These are phyloP conservation scores for Synodontis membranacea DNA, from an alignment of 2,113 vertebrate genomes.

Conservation along the genomic window DNA sequence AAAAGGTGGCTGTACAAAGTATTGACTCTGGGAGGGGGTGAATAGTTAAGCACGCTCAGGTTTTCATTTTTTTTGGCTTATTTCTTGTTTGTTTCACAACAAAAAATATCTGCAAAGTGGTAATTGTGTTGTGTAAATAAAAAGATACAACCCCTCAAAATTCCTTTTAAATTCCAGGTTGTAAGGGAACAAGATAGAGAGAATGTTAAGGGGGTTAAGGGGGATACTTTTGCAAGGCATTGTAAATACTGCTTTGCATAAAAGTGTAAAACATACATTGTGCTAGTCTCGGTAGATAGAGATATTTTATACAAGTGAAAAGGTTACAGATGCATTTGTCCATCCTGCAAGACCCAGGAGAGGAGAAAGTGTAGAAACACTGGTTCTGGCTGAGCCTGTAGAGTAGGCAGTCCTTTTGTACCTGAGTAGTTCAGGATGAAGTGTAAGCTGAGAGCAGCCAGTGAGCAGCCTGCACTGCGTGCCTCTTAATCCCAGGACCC, in stretches of 20 bases:
- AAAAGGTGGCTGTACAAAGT: no score
- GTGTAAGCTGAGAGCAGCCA: constrained; percentile 34
- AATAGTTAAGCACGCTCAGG: no score
- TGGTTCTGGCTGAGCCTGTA: constrained; percentile 13
- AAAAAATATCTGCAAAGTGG: no score
- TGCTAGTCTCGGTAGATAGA: neutral
- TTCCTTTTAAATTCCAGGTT: no score
- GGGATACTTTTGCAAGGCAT: no score
- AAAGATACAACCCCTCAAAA: no score
- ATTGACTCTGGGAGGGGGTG: no score
- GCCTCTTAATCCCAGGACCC: constrained; percentile 36
- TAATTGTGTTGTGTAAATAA: no score
- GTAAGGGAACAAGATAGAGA: no score
- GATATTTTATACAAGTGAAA: neutral
- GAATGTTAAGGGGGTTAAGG: no score
- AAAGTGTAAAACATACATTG: neutral
- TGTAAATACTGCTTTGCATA: neutral
- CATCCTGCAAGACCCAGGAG: neutral
- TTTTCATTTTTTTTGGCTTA: no score
- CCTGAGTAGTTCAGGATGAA: constrained; percentile 47
- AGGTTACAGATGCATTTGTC: neutral
- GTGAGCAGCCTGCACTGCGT: constrained; percentile 17
- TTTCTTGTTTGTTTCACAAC: no score
- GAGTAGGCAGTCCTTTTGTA: constrained; percentile 36
- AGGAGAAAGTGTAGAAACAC: neutral